phyloP scores from a whole-genome alignment of 2,797 vertebrate species.

The Threskiornis aethiopicus region DNA sequence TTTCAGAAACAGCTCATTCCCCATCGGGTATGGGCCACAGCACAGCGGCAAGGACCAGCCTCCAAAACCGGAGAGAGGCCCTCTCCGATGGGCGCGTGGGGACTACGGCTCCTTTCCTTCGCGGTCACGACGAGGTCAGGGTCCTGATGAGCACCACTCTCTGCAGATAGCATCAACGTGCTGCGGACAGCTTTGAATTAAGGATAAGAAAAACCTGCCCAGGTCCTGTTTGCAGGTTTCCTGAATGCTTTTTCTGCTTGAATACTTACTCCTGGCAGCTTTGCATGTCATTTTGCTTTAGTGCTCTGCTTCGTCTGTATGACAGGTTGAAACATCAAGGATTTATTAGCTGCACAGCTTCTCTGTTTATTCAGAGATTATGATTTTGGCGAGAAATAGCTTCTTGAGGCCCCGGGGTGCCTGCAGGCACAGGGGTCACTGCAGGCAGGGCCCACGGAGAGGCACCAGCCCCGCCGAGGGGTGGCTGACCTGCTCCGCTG shows the following conservation, averaged over 20 bases:
- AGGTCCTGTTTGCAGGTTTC: background rate
- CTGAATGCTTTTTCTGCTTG: background rate
- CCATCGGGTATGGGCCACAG: rapidly evolving
- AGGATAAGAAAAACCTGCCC: background rate
- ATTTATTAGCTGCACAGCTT: background rate
- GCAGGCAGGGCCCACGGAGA: background rate
- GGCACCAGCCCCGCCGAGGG: background rate
- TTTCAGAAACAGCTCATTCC: background rate
- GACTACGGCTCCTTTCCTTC: background rate
- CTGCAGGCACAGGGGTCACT: background rate
- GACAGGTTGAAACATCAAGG: background rate
- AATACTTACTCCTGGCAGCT: background rate
- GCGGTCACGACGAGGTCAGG: background rate
- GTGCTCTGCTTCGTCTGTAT: background rate
- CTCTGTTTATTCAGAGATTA: background rate
- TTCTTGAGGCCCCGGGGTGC: background rate
- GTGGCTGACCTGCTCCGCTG: background rate
- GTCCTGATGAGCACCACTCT: background rate
- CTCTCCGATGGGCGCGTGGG: rapidly evolving
- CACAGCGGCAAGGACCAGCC: background rate
- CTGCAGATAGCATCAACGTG: background rate
- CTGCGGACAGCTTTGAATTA: background rate
- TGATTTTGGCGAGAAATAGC: background rate
- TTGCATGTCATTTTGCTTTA: background rate
- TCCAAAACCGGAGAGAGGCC: rapidly evolving